A percentile compares a stretch with the other conserved stretches of the same genome.
Conservation (phyloP, 1,140 invertebrate genomes). For the Goniozus legneri region DNA sequence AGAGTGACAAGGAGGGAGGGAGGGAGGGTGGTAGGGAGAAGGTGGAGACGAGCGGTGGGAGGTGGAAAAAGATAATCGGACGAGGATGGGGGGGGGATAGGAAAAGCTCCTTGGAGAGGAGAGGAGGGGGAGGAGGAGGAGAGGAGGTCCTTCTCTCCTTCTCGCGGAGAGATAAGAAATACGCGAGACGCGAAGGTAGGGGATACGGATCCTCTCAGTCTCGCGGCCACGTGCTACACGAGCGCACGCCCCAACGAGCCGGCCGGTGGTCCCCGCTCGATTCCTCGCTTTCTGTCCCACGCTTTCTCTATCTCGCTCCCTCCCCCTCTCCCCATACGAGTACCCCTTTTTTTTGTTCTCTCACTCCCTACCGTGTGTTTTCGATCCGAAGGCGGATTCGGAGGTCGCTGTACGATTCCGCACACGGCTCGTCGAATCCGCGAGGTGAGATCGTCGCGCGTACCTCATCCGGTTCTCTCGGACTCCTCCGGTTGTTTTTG, state of each 20-base stretch:
- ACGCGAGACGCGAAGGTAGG: conserved; percentile 46
- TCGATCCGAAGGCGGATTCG: conserved; percentile 5
- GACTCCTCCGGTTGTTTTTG: too few relatives aligned
- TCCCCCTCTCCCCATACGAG: conserved; percentile 4
- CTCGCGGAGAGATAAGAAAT: conserved; percentile 44
- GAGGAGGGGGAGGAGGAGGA: conserved; percentile 9
- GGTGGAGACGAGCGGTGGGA: conserved; percentile 10
- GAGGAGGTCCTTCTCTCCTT: conserved; percentile 39
- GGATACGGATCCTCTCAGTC: conserved; percentile 51
- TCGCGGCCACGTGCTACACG: conserved; percentile 53
- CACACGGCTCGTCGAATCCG: conserved; percentile 2
- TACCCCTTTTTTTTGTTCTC: neutral
- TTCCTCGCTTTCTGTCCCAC: conserved; percentile 13
- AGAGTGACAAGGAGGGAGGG: neutral
- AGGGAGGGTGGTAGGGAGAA: neutral
- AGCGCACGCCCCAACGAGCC: conserved; percentile 49
- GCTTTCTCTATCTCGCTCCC: conserved; percentile 8
- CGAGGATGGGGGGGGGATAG: neutral
- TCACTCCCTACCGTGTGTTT: neutral
- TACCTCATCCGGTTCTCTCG: too few relatives aligned
- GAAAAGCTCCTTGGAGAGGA: neutral
- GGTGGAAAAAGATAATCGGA: conserved; percentile 11
- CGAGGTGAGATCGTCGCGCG: neutral
- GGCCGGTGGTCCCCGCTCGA: conserved; percentile 33
- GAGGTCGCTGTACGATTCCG: conserved; percentile 7